A percentile compares a stretch with the other conserved stretches of the same genome.
Conservation (phyloP, 2,113 vertebrate genomes). For the Noctilio leporinus region DNA sequence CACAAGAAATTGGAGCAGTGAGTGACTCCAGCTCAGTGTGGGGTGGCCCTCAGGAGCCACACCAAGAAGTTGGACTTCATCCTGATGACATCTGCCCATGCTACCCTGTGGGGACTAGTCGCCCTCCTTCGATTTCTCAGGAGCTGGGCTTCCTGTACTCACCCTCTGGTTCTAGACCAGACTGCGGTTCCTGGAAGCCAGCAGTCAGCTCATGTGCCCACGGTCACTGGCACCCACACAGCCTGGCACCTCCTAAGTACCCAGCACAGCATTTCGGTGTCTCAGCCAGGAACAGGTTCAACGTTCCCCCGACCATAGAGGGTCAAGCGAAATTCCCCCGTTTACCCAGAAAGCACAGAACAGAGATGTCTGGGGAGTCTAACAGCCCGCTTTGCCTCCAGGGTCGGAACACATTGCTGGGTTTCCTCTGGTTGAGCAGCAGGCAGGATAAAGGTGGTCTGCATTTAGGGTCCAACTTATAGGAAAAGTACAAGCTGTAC, state of each 20-base stretch:
- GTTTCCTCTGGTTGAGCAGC: background rate
- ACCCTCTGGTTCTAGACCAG: background rate
- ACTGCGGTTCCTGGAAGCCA: background rate
- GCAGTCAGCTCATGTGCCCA: background rate
- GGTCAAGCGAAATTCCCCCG: background rate
- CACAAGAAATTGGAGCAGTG: background rate
- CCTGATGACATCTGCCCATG: background rate
- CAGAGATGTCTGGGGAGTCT: background rate
- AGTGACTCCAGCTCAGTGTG: background rate
- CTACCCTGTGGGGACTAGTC: background rate
- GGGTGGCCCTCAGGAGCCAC: background rate
- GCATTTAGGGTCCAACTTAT: background rate
- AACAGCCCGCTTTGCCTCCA: background rate
- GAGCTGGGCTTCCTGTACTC: background rate
- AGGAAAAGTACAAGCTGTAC: background rate
- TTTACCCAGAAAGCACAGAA: background rate
- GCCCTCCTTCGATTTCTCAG: background rate
- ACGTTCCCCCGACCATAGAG: background rate
- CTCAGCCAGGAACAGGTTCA: background rate
- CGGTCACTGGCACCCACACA: background rate
- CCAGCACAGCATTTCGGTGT: rapidly evolving
- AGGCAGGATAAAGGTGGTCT: background rate
- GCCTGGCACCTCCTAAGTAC: background rate
- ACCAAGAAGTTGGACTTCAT: background rate
- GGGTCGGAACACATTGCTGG: background rate